Base-by-base conservation (phyloP, 2,113 vertebrate species). In the Pao palembangensis region DNA sequence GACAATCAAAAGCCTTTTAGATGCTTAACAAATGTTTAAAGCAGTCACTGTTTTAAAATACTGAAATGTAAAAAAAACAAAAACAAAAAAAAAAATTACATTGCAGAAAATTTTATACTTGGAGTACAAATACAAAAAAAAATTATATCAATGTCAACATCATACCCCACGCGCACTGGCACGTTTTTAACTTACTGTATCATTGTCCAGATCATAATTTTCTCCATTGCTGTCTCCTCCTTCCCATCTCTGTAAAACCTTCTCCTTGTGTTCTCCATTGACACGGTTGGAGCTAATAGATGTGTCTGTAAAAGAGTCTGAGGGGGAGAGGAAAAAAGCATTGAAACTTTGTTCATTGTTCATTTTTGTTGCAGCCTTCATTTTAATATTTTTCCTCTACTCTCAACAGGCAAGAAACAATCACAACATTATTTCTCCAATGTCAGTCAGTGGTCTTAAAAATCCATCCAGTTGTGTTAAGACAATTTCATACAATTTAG, bases 261-360 rank as follows among this genome's bases (percentile, higher is more conserved):
- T 95, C 75, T 95, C 94, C 55, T 93, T 93, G 82, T 96, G 94
- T 44, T 96, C 94, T 38, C 94, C 94, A 5, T 96, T 96, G 72
- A 96, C 89, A 18, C 93, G 93, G 0, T 80, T 91, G 64, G 92
- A 90, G 62, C 90, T 92, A 65, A 95, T 94, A 60, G 93, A 92
- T 0, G 93, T 92, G 78, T 96, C 94, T 53, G 93, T 96, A 73
- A 96, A 95, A 31, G 92, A 92, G 82, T 96, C 94, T 96, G 34
- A 0, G 10, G 34, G 34, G 4, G 8, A 15, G 55, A 73, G 10
- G 10, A 2, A 61, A 28, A 59, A 1, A 58, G 8, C 3, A 20
- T 46, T 6, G 5, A 19, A 38, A 2, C 34, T 11, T 57, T 57
- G 17, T 8, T 3, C 6, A 16, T 16, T 11, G 7, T 17, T 13